phyloP scores from a whole-genome alignment of 2,797 vertebrate species.

The Adrianichthys oophorus region DNA sequence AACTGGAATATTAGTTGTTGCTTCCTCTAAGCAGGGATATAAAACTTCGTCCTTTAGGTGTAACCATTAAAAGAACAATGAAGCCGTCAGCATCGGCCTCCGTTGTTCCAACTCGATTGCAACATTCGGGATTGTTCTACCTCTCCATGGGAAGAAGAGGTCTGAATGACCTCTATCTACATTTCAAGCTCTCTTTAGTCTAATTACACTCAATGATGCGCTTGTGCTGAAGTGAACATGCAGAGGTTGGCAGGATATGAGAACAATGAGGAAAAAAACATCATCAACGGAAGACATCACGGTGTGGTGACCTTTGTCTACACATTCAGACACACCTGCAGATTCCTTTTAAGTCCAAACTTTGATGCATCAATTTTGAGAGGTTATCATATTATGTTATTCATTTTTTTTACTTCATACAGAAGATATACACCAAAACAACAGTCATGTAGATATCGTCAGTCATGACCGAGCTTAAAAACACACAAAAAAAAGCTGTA shows the following conservation, averaged over 20 bases:
- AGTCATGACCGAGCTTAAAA: conserved; percentile 29
- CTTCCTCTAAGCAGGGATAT: conserved; percentile 3
- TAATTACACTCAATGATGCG: conserved; percentile 35
- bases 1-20: conserved; percentile 11
- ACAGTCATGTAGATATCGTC: conserved; percentile 18
- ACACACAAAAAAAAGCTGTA: conserved; percentile 12
- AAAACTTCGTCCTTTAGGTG: conserved; percentile 37
- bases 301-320: conserved; percentile 10
- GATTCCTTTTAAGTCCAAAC: neutral
- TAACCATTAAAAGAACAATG: conserved; percentile 46
- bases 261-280: neutral
- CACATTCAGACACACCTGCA: neutral
- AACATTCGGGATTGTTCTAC: conserved; percentile 5
- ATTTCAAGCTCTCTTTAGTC: conserved; percentile 39
- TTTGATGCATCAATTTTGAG: neutral
- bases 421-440: conserved; percentile 15
- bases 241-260: conserved; percentile 21
- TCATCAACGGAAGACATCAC: neutral
- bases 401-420: conserved; percentile 5
- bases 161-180: conserved; percentile 40
- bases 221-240: conserved; percentile 6
- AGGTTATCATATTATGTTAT: too few species aligned
- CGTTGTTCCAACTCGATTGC: conserved; percentile 42
- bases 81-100: conserved; percentile 32
- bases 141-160: conserved; percentile 14